Conservation (phyloP, 2,113 vertebrate species). For the Sapajus apella region DNA sequence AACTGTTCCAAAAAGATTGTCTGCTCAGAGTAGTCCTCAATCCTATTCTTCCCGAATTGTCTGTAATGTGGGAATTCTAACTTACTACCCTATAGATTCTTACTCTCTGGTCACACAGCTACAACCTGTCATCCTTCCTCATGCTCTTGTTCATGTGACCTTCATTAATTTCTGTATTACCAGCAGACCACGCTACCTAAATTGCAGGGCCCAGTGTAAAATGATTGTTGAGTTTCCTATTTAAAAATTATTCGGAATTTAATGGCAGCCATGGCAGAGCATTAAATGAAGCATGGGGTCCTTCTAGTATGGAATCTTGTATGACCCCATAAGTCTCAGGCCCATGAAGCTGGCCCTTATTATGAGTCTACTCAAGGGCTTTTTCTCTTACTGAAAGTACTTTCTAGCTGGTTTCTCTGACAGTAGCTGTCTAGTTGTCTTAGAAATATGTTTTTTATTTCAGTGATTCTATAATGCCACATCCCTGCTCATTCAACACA, state of each 20-base stretch:
- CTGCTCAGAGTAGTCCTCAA: neutral
- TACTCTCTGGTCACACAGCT: neutral
- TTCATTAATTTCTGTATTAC: neutral
- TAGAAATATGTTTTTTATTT: neutral
- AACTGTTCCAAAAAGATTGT: neutral
- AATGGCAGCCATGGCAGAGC: neutral
- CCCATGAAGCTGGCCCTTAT: neutral
- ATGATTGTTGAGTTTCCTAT: neutral
- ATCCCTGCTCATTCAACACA: neutral
- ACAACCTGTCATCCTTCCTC: neutral
- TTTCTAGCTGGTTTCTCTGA: neutral
- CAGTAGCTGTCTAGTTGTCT: neutral
- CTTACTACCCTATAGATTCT: neutral
- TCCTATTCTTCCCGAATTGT: neutral
- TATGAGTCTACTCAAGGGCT: neutral
- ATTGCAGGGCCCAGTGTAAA: neutral
- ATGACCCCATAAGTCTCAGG: neutral
- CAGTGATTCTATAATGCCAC: neutral
- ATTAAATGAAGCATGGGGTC: neutral
- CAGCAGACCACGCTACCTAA: neutral
- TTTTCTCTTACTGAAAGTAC: neutral
- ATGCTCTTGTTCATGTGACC: neutral
- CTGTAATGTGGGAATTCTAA: neutral
- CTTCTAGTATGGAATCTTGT: neutral
- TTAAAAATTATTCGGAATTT: neutral